Base-by-base conservation (phyloP, 2,797 vertebrate species). In the Tokudaia tokunoshimensis region DNA sequence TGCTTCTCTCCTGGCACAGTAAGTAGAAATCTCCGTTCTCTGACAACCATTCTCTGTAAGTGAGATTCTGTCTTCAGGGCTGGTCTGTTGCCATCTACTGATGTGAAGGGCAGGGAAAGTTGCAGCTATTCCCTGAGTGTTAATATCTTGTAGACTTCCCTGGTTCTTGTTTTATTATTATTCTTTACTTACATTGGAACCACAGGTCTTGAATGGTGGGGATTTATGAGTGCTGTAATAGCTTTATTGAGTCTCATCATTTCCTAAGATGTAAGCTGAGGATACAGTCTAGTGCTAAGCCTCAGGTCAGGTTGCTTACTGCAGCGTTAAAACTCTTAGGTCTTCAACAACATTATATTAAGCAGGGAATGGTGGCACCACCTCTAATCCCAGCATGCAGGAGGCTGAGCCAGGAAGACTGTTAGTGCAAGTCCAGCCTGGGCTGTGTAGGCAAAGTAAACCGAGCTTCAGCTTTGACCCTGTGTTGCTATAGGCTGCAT, bases 1-100 rank as follows among this genome's bases (percentile, higher is more conserved):
- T 96, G 99, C 99, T 17, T 99, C 99, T 3, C 98, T 99, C 91
- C 98, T 99, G 6, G 99, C 99, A 89, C 99, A 99, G 99, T 99
- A 99, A 97, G 99, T 99, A 95, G 82, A 50, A 83, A 81, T 88
- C 63, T 65, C 20, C 4, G 10, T 57, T 83, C 10, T 22, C 75
- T 67, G 47, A 34, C 26, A 82, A 6, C 31, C 1, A 74, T 50
- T 47, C 44, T 63, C 55, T 80, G 63, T 83, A 65, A 22, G 15
- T 87, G 65, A 15, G 17, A 34, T 6, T 55, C n/a, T 41, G 47
- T 89, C 84, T 78, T 76, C 61, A 87, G 52, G 17, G 91, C 1
- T 55, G 4, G 6, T 78, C 41, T 70, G 19, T 20, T 63, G 0
- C 59, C 67, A 13, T 82, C 84, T 44, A 1, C 75, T 92, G 78